These are phyloP conservation scores for Phalacrocorax carbo DNA, from an alignment of 2,113 vertebrate species.

Conservation along the genomic window DNA sequence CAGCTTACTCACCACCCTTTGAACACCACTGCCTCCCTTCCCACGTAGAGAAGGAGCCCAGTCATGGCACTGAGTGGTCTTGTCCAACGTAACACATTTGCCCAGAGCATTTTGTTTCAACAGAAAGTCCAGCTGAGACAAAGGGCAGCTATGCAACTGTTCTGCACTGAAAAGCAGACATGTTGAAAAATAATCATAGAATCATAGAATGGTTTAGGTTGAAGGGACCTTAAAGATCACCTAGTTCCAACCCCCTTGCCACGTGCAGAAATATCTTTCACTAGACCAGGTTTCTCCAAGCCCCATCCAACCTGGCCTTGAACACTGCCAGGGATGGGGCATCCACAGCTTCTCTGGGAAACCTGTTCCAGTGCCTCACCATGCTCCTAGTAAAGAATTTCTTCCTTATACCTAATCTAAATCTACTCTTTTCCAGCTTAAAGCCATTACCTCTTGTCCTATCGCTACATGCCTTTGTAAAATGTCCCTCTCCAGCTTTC, in stretches of 20 bases:
- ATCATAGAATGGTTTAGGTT: background rate
- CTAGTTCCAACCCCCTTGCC: background rate
- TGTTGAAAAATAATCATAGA: background rate
- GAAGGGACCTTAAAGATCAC: background rate
- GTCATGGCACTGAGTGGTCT: rapidly evolving
- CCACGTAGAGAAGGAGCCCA: background rate
- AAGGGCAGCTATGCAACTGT: background rate
- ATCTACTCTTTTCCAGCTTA: background rate
- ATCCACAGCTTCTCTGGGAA: background rate
- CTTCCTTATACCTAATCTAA: background rate
- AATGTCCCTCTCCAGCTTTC: background rate
- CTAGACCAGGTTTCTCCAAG: background rate
- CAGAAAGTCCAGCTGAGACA: background rate
- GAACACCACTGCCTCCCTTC: background rate
- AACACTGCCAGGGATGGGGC: background rate
- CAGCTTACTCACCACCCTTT: background rate
- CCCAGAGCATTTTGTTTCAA: background rate
- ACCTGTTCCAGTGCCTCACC: background rate
- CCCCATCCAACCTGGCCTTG: background rate
- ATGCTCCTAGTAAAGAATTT: background rate
- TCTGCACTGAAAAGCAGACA: background rate
- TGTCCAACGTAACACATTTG: background rate
- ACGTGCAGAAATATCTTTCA: background rate
- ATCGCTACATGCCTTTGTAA: background rate
- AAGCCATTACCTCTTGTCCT: background rate